phyloP scores from a whole-genome alignment of 1,140 invertebrate species.

The Arctopsyche grandis region DNA sequence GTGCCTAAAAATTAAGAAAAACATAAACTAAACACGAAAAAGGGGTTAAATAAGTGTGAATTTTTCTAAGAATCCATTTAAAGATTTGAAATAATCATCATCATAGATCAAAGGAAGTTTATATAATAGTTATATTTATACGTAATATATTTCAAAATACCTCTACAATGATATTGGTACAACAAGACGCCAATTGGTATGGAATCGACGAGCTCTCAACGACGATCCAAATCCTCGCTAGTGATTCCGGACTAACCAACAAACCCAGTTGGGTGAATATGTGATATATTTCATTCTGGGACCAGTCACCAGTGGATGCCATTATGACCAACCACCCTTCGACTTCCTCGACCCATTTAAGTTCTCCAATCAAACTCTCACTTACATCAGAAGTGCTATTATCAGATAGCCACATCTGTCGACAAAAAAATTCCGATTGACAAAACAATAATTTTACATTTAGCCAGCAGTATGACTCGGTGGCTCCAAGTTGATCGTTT shows the following conservation, averaged over 20 bases:
- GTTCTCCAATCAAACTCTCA: slow-evolving; percentile 1
- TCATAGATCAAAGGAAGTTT: slow-evolving; percentile 53
- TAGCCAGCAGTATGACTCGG: too few relatives aligned
- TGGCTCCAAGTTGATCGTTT: too few relatives aligned
- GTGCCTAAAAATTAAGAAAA: slow-evolving; percentile 67
- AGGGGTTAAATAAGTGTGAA: background rate
- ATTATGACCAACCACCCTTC: slow-evolving; percentile 41
- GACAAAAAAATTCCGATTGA: background rate
- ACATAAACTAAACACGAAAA: background rate
- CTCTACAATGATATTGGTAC: slow-evolving; percentile 51
- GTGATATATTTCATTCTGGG: slow-evolving; percentile 27
- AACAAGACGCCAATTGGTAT: slow-evolving; percentile 37
- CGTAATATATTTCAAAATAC: too few relatives aligned
- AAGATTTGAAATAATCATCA: too few relatives aligned
- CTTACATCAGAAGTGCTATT: slow-evolving; percentile 56
- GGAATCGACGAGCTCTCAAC: slow-evolving; percentile 46
- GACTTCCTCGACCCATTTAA: slow-evolving; percentile 31
- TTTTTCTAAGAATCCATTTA: background rate
- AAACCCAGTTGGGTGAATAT: background rate
- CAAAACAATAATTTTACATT: too few relatives aligned
- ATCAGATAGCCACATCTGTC: slow-evolving; percentile 59
- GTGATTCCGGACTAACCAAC: background rate
- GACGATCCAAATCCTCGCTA: slow-evolving; percentile 45
- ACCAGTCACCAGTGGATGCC: slow-evolving; percentile 23
- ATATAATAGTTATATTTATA: too few relatives aligned